A percentile compares a stretch with the other conserved stretches of the same genome.
Conservation (phyloP, 2,888 invertebrate genomes). For the Agriopis marginaria region DNA sequence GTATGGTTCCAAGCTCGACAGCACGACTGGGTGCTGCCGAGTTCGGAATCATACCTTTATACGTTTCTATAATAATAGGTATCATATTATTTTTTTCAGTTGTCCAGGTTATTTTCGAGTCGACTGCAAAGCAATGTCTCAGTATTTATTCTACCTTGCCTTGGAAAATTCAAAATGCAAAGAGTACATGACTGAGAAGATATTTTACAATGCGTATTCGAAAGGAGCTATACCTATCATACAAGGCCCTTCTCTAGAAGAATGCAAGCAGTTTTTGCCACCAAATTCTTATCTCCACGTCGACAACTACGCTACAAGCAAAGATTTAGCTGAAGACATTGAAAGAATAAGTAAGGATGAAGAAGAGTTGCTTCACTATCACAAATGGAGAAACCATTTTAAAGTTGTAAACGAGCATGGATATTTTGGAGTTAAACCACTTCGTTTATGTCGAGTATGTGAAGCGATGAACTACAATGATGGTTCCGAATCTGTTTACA, state of each 20-base stretch:
- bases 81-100: slow-evolving; percentile 63
- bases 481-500: slow-evolving; percentile 43
- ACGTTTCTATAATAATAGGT: too few relatives aligned
- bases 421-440: slow-evolving; percentile 84
- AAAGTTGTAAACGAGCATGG: slow-evolving; percentile 85
- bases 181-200: slow-evolving; percentile 90
- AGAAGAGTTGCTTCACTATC: slow-evolving; percentile 75
- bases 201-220: slow-evolving; percentile 88
- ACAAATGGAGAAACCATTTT: slow-evolving; percentile 87
- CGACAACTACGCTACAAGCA: slow-evolving; percentile 81
- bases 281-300: slow-evolving; percentile 88
- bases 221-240: slow-evolving; percentile 89
- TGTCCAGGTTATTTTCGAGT: slow-evolving; percentile 88
- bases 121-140: slow-evolving; percentile 85
- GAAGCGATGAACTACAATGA: slow-evolving; percentile 86
- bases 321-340: slow-evolving; percentile 83
- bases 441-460: slow-evolving; percentile 86
- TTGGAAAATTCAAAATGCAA: slow-evolving; percentile 90
- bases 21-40: too few relatives aligned
- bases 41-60: too few relatives aligned
- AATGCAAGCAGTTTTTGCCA: slow-evolving; percentile 83
- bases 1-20: too few relatives aligned
- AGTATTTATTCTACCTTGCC: slow-evolving; percentile 89
- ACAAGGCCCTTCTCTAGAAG: slow-evolving; percentile 86
- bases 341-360: slow-evolving; percentile 68